Evolutionary conservation across 2,888 invertebrate species (phyloP).

Genomic region (Drosophila setosimentum): DNA sequence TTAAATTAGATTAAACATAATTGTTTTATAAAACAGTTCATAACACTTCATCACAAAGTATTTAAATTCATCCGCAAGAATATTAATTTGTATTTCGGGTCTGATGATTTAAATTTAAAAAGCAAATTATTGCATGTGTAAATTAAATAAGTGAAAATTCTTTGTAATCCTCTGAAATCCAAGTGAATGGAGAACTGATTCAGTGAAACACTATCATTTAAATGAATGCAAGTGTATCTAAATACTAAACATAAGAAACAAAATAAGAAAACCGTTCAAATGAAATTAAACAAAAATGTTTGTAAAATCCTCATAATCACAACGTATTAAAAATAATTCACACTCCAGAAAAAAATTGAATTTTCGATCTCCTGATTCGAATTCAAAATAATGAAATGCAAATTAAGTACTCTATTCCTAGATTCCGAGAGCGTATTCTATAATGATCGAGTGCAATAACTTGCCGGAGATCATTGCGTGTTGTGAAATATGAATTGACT

Average conservation of each 20-base stretch:
- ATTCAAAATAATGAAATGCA: constrained; percentile 1
- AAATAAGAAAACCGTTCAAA: background rate
- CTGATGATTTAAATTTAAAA: constrained; percentile 13
- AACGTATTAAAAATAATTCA: background rate
- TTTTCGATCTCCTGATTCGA: constrained; percentile 22
- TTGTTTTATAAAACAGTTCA: background rate
- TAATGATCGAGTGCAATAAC: constrained; percentile 26
- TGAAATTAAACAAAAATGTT: background rate
- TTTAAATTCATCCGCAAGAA: background rate
- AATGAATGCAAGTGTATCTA: background rate
- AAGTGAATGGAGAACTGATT: background rate
- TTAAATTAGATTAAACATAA: background rate
- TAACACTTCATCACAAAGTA: background rate
- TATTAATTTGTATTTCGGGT: constrained; percentile 3
- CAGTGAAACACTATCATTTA: background rate
- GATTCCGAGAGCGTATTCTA: constrained; percentile 7
- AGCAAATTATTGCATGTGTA: background rate
- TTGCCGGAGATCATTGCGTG: constrained; percentile 53
- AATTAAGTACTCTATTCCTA: constrained; percentile 3
- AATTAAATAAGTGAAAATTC: background rate
- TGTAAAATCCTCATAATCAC: background rate
- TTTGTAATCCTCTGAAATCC: background rate
- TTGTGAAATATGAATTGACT: constrained; percentile 26
- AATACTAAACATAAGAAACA: background rate
- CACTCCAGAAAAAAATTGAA: background rate